Evolutionary conservation across 2,888 invertebrate genomes (phyloP), one percentile per base, ranked within the genome.

Genomic region (Macrophya alboannulata): DNA sequence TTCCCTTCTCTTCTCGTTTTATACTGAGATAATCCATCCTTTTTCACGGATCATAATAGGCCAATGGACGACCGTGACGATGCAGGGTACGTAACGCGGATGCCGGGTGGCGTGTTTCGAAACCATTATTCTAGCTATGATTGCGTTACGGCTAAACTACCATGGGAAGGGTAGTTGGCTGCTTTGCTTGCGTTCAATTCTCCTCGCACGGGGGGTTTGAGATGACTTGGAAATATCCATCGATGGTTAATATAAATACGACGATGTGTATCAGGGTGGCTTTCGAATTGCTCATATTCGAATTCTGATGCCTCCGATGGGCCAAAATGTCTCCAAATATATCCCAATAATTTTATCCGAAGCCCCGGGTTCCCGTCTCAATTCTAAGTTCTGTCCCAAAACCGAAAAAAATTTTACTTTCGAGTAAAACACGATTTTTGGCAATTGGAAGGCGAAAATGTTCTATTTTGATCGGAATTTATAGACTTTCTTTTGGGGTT

Each of bases 41-140:
- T 81, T 81, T 81, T 81, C 62, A 81, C 81, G 81, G 81, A 81
- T 81, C 43, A 81, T 81, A 81, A 81, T 81, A 62, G 81, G 62
- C 77, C n/a, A 43, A 81, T 43, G 81, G 62, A 31, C 48, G 31
- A 77, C 77, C 77, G 21, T 74, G 72, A 74, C 45, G 43, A 9
- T 31, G 5, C 17, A n/a, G 21, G 43, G 72, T 21, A 31, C 31
- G 31, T 31, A 74, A 37, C 15, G 31, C 55, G 81, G 81, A 81
- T 43, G 43, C 40, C 43, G 37, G 43, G 62, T 81, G 62, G 81
- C 81, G 62, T 81, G 81, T 62, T 81, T 81, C 59, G 62, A 62
- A 81, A 62, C 59, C 81, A 81, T 81, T 81, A 81, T 81, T 81
- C 81, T 21, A 81, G 62, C 81, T 81, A 81, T 81, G 81, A 81